Conservation (phyloP, 1,140 invertebrate species). For the Drosophila willistoni region DNA sequence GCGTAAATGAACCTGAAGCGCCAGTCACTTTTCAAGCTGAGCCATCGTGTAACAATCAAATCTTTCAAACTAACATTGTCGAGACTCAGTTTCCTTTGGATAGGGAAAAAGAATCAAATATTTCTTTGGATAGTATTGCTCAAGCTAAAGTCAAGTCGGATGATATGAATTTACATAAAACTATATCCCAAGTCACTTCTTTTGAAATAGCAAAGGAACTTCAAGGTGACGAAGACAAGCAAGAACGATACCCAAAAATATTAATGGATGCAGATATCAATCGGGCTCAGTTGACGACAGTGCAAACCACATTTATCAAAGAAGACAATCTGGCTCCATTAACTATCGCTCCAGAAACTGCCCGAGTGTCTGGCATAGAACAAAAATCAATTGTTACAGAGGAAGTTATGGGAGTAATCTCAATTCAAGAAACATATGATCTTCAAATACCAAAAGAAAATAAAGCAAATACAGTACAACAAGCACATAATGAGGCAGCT, state of each 20-base stretch:
- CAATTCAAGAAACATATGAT: conserved; percentile 63
- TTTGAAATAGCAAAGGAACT: conserved; percentile 53
- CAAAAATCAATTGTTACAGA: conserved; percentile 52
- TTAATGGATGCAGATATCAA: conserved; percentile 21
- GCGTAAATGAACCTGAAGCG: conserved; percentile 9
- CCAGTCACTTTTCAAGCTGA: not conserved
- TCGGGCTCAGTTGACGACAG: conserved; percentile 45
- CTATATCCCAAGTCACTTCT: conserved; percentile 40
- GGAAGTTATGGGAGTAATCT: conserved; percentile 54
- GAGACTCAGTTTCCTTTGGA: conserved; percentile 37
- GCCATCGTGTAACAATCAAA: conserved; percentile 5
- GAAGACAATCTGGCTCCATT: conserved; percentile 45
- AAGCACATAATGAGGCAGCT: conserved; percentile 32
- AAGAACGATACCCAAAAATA: conserved; percentile 9
- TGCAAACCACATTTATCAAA: conserved; percentile 53
- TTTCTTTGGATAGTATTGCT: not conserved
- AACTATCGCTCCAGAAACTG: conserved; percentile 17
- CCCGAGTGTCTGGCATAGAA: conserved; percentile 35
- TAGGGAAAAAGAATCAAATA: conserved; percentile 19
- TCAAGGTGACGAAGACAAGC: not conserved
- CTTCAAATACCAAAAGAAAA: conserved; percentile 32
- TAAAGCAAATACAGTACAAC: conserved; percentile 38
- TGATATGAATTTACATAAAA: conserved; percentile 44
- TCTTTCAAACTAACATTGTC: conserved; percentile 26
- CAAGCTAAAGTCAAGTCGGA: conserved; percentile 38